Evolutionary conservation across 2,888 invertebrate species (phyloP).

Genomic region (Plagodis pulveraria): DNA sequence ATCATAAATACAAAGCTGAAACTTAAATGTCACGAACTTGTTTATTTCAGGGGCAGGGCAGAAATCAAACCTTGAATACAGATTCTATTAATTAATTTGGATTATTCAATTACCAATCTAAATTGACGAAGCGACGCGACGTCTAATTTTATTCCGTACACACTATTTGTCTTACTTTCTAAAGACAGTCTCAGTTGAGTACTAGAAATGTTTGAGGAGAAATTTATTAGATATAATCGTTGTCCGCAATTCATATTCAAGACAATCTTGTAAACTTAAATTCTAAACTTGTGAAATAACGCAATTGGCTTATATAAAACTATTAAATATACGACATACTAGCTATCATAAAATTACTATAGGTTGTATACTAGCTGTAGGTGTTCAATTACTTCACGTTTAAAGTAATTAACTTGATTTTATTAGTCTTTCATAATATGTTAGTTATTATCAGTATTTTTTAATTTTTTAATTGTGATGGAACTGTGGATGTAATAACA

Average conservation of each 20-base stretch:
- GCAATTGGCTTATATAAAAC: slow-evolving; percentile 1
- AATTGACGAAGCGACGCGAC: slow-evolving; percentile 44
- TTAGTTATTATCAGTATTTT: too few relatives aligned
- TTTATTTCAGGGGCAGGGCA: slow-evolving; percentile 5
- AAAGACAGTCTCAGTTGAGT: slow-evolving; percentile 17
- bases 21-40: too few relatives aligned
- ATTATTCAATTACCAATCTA: slow-evolving; percentile 52
- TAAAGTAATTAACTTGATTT: too few relatives aligned
- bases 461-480: too few relatives aligned
- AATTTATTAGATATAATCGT: slow-evolving; percentile 10
- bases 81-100: slow-evolving; percentile 50
- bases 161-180: slow-evolving; percentile 35
- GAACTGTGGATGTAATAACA: too few relatives aligned
- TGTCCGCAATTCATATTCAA: slow-evolving; percentile 16
- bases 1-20: too few relatives aligned
- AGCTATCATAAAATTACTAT: neutral
- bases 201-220: slow-evolving; percentile 29
- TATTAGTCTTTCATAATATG: too few relatives aligned
- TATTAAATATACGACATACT: slow-evolving; percentile 5
- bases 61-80: slow-evolving; percentile 36
- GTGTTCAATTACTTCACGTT: too few relatives aligned
- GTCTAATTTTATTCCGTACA: slow-evolving; percentile 40
- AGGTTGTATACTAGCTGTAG: too few relatives aligned
- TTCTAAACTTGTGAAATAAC: slow-evolving; percentile 11
- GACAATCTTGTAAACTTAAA: slow-evolving; percentile 13